Percentiles rank a stretch among this genome's conserved stretches.
phyloP scores from a whole-genome alignment of 30 jellyfish, hydroid and myxozoan species.

The Pelagia noctiluca region DNA sequence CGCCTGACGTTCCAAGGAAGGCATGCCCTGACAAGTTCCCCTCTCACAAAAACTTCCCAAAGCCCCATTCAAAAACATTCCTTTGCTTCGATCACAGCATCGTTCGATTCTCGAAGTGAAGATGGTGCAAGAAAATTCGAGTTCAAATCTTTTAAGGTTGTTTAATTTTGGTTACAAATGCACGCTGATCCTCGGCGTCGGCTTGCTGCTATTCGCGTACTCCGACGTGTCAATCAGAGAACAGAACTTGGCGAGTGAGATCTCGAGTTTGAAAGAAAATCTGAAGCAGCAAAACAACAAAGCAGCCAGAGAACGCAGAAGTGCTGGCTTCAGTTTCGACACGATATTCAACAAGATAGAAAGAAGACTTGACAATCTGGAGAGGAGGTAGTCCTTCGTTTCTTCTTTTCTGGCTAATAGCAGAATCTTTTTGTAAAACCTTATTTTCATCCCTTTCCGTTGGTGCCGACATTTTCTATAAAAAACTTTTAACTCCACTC shows the following conservation, averaged over 20 bases:
- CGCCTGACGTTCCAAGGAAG: background rate
- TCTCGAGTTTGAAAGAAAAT: slow-evolving; percentile 7
- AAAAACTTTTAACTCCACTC: too few species aligned
- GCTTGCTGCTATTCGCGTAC: slow-evolving; percentile 32
- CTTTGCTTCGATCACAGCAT: background rate
- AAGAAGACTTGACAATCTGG: slow-evolving; percentile 35
- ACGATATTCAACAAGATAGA: slow-evolving; percentile 6
- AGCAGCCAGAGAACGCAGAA: background rate
- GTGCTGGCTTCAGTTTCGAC: slow-evolving; percentile 32
- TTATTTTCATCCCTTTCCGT: too few species aligned
- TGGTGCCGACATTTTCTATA: too few species aligned
- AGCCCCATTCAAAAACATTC: background rate
- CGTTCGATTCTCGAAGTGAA: slow-evolving; percentile 5
- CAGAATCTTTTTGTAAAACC: background rate
- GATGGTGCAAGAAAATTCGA: slow-evolving; percentile 8
- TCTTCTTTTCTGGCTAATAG: too few species aligned
- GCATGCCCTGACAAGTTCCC: slow-evolving; percentile 8
- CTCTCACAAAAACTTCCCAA: background rate
- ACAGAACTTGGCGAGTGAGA: slow-evolving; percentile 17
- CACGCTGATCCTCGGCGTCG: slow-evolving; percentile 44
- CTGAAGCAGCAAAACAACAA: background rate
- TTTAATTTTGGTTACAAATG: slow-evolving; percentile 32
- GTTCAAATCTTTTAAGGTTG: background rate
- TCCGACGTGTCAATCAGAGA: slow-evolving; percentile 47
- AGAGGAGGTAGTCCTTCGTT: slow-evolving; percentile 56